A percentile compares a stretch with the other conserved stretches of the same genome.
phyloP scores from a whole-genome alignment of 2,113 vertebrate species.

The Aegypius monachus region DNA sequence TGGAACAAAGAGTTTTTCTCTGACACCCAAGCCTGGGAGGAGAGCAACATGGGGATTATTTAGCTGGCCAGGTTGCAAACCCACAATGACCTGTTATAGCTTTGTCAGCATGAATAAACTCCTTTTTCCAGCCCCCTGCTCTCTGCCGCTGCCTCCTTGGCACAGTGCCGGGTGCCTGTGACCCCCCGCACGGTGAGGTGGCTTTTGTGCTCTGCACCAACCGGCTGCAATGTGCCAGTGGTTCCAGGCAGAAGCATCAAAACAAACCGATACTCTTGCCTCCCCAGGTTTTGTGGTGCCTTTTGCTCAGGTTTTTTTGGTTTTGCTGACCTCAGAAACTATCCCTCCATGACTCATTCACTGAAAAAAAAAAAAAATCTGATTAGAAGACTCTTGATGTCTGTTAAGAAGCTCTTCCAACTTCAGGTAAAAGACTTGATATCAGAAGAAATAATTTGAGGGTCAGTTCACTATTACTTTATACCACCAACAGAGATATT shows the following conservation, averaged over 20 bases:
- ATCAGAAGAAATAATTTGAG: neutral
- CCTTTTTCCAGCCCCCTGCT: neutral
- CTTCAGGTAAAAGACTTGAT: neutral
- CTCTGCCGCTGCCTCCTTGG: neutral
- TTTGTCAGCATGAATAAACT: neutral
- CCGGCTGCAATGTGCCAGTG: rapidly evolving
- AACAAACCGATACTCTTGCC: neutral
- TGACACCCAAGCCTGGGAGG: neutral
- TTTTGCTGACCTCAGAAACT: neutral
- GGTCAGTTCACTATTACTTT: neutral
- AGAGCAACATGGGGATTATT: neutral
- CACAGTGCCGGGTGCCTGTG: rapidly evolving
- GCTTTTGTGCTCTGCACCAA: neutral
- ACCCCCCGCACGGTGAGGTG: rapidly evolving
- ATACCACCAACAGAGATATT: neutral
- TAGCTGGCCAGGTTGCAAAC: neutral
- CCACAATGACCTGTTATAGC: neutral
- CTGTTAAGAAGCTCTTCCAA: neutral
- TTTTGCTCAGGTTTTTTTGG: neutral
- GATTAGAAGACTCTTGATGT: neutral
- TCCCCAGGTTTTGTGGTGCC: neutral
- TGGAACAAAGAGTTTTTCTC: neutral
- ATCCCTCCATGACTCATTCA: neutral
- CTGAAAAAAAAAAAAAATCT: neutral
- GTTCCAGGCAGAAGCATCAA: neutral